A percentile compares a stretch with the other conserved stretches of the same genome.
These are phyloP conservation scores for Istiophorus platypterus DNA, from an alignment of 2,113 vertebrate genomes.

Conservation along the genomic window DNA sequence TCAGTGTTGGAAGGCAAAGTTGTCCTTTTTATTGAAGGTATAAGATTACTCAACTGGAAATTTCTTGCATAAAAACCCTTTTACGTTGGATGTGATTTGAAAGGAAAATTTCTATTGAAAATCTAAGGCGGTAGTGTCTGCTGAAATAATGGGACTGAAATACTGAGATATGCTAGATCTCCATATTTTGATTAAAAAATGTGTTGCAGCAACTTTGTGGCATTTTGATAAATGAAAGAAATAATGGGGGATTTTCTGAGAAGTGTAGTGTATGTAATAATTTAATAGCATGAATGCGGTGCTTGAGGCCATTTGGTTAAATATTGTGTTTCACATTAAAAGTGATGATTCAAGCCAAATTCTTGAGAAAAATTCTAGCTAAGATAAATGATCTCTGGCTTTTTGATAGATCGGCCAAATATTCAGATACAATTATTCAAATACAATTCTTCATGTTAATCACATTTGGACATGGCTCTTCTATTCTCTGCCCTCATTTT, in stretches of 20 bases:
- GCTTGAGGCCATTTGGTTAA: slow-evolving; percentile 73
- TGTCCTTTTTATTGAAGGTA: slow-evolving; percentile 19
- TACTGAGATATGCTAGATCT: neutral
- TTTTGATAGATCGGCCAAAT: slow-evolving; percentile 79
- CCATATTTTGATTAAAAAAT: slow-evolving; percentile 27
- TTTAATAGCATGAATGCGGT: slow-evolving; percentile 57
- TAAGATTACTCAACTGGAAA: slow-evolving; percentile 3
- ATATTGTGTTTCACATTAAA: slow-evolving; percentile 77
- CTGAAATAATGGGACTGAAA: neutral
- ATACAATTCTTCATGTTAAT: slow-evolving; percentile 77
- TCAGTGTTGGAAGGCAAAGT: slow-evolving; percentile 28
- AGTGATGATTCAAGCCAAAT: slow-evolving; percentile 75
- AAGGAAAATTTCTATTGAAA: neutral
- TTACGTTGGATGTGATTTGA: slow-evolving; percentile 6
- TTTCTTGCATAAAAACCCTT: slow-evolving; percentile 4
- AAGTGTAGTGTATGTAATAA: slow-evolving; percentile 53
- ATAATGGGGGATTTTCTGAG: slow-evolving; percentile 61
- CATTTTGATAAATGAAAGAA: slow-evolving; percentile 62
- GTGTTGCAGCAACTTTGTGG: slow-evolving; percentile 8
- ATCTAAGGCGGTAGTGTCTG: neutral
- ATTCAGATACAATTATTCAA: slow-evolving; percentile 79
- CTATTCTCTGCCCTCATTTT: slow-evolving; percentile 64
- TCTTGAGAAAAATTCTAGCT: slow-evolving; percentile 52
- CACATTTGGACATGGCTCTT: slow-evolving; percentile 70
- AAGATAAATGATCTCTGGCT: slow-evolving; percentile 69